Evolutionary conservation across 2,888 invertebrate species (phyloP), one percentile per base, ranked within the genome.

Genomic region (Actias luna): DNA sequence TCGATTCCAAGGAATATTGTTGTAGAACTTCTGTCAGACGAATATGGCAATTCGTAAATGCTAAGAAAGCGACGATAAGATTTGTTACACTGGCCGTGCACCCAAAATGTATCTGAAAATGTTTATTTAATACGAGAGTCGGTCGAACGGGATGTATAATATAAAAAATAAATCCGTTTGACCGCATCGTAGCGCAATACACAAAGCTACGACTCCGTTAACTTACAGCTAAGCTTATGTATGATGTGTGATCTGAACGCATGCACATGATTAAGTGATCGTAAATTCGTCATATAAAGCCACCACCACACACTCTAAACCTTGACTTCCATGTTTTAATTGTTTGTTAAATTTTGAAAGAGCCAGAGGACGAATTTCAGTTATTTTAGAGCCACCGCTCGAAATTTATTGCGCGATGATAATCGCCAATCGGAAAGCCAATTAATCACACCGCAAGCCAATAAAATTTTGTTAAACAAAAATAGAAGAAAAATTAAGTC

Each of bases 291-390:
- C 83, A 79, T 83, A 80, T 86, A 84, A 89, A 91, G 90, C 91
- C 91, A 91, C 90, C 92, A 92, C 92, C 92, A 92, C 92, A 92
- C 92, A 92, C 92, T 92, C 92, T 90, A 87, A 88, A 92, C 91
- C 92, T 87, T 85, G 74, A 88, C 91, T 91, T 92, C 91, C 91
- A 84, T 86, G 77, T 84, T 83, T 78, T 80, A 65, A 83, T 83
- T 83, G 76, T 67, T 82, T 80, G 89, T 91, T 92, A 92, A 92
- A 92, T 92, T 92, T 92, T 87, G 91, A 89, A 27, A 87, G 69
- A 82, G 74, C 71, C 77, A 79, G 78, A 78, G 77, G 78, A 84
- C 83, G 81, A 81, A 71, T 81, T 84, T 79, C 71, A 74, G 72
- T 76, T 72, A 73, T 70, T 65, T 73, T 68, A 62, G 64, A 69